Conservation (phyloP, 2,113 vertebrate genomes). For the Eudorcas thomsonii region DNA sequence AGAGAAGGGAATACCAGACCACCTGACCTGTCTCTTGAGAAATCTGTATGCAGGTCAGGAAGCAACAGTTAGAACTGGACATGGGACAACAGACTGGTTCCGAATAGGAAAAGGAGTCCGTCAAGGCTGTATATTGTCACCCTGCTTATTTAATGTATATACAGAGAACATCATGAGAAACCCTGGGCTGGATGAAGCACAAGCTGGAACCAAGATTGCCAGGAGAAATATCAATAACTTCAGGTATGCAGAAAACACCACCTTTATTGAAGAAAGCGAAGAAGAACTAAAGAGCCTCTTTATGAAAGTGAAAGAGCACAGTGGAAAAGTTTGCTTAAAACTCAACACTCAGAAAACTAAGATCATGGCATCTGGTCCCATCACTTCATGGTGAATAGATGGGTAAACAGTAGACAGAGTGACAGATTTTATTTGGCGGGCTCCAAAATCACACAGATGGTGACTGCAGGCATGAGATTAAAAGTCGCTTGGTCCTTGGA, state of each 20-base stretch:
- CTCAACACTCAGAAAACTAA: not conserved
- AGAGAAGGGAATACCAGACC: not conserved
- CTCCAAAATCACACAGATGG: not conserved
- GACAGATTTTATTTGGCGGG: not conserved
- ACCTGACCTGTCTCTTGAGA: not conserved
- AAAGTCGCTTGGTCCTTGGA: not conserved
- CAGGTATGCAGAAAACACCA: not conserved
- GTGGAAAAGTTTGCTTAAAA: not conserved
- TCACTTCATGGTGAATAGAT: not conserved
- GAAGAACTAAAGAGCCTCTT: not conserved
- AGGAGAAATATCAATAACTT: not conserved
- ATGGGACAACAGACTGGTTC: not conserved
- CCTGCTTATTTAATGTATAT: not conserved
- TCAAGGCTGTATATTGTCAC: not conserved
- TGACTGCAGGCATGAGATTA: not conserved
- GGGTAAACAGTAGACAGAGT: not conserved
- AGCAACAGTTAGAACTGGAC: not conserved
- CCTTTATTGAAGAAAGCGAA: fast-evolving
- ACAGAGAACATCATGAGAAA: not conserved
- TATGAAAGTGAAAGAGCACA: not conserved
- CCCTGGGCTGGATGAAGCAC: not conserved
- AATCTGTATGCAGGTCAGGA: not conserved
- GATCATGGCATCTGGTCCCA: not conserved
- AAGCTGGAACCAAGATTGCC: not conserved
- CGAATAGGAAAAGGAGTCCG: too few species aligned